Base-by-base conservation (phyloP, 1,140 invertebrate species). In the Macrotrachela quadricornifera region DNA sequence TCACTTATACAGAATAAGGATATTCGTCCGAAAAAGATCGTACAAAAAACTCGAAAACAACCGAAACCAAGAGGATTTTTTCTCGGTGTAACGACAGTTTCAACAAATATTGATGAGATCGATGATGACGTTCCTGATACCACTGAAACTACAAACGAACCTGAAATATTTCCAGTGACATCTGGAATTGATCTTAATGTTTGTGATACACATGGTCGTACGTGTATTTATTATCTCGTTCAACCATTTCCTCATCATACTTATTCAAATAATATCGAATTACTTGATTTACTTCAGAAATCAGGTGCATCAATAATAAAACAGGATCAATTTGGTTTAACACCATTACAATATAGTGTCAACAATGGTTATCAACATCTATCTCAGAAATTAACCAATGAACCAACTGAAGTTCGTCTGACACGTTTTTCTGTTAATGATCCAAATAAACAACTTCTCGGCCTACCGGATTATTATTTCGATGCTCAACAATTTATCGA, bases 221-320 rank as follows among this genome's bases (percentile, higher is more conserved):
- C 69, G 9, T 62, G 70, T 0, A 48, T 73, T 11, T 71, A 74
- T 58, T 64, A 74, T 57, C 51, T 72, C 6, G 65, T 74, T 30
- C 60, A 57, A 30, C 70, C 73, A 42, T 51, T 69, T 2, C 61
- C 61, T 10, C 59, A 63, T 44, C 67, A 61, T 21, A 65, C 65
- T 10, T 72, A 65, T 57, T n/a, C n/a, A n/a, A 63, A 65, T 41
- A 63, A 65, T 51, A 59, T 61, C 13, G 60, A 66, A 47, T 58
- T 70, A 15, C 57, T 71, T 15, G 60, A 60, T 49, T 56, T 70
- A 4, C 57, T 73, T 17, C 62, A 58, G 16, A 62, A 70, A 53
- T 57, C 63, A 45, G 64, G 64, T 45, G 63, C 69, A n/a, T 59
- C 65, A 15, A 45, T 70, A 11, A 55, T 58, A 17, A 58, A 49